phyloP scores from a whole-genome alignment of 2,113 vertebrate genomes.

The Chaenocephalus aceratus region DNA sequence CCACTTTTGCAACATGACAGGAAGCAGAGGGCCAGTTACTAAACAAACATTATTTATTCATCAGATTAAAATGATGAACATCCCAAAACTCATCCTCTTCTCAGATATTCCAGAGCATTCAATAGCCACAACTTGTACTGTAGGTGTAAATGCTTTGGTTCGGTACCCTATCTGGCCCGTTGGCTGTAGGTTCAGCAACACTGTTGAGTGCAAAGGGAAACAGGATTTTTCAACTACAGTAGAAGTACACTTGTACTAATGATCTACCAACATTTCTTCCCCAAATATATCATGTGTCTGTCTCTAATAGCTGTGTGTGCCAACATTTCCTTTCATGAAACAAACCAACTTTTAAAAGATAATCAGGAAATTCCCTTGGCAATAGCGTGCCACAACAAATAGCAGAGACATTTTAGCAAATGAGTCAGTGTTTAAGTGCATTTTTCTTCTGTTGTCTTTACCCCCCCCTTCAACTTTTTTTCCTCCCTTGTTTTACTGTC shows the following conservation, averaged over 20 bases:
- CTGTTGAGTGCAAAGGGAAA: not conserved
- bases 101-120: too few species aligned
- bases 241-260: not conserved
- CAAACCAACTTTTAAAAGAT: slow-evolving; percentile 18
- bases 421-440: not conserved
- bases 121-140: too few species aligned
- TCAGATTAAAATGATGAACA: too few species aligned
- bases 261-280: not conserved
- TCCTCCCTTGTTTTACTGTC: not conserved
- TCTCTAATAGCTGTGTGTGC: not conserved
- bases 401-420: slow-evolving; percentile 13
- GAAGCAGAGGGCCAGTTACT: too few species aligned
- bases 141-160: too few species aligned
- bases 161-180: too few species aligned
- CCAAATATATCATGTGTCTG: not conserved
- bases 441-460: slow-evolving; percentile 21
- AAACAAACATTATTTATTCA: too few species aligned
- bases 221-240: not conserved
- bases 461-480: not conserved
- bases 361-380: slow-evolving; percentile 51
- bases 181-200: too few species aligned
- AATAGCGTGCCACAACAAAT: slow-evolving; percentile 21
- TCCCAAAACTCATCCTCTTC: too few species aligned
- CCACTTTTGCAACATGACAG: too few species aligned
- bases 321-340: slow-evolving; percentile 25